phyloP scores from a whole-genome alignment of 2,797 vertebrate species.

The Garrulus glandarius region DNA sequence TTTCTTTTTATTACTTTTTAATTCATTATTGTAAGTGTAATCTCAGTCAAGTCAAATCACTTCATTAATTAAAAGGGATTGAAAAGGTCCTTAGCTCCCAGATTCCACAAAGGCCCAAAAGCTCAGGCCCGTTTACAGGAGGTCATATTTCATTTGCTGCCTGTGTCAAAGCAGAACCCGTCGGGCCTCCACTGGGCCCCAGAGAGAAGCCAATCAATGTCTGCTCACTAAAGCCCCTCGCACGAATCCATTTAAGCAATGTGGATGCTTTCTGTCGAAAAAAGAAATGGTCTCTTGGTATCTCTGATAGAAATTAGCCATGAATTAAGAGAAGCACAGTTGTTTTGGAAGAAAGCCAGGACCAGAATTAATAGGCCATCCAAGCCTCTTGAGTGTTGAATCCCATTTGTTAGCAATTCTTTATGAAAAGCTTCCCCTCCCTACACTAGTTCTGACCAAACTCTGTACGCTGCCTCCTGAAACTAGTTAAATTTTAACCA shows the following conservation, averaged over 20 bases:
- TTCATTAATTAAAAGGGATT: slow-evolving; percentile 94
- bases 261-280: slow-evolving; percentile 88
- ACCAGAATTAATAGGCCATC: slow-evolving; percentile 94
- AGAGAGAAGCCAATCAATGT: slow-evolving; percentile 92
- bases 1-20: slow-evolving; percentile 67
- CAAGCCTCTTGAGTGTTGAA: slow-evolving; percentile 91
- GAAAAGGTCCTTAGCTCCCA: slow-evolving; percentile 86
- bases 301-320: slow-evolving; percentile 94
- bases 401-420: slow-evolving; percentile 89
- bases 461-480: slow-evolving; percentile 71
- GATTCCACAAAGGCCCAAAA: slow-evolving; percentile 83
- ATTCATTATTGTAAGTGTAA: slow-evolving; percentile 83
- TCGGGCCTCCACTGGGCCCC: slow-evolving; percentile 71
- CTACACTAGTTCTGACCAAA: slow-evolving; percentile 75
- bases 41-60: slow-evolving; percentile 84
- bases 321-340: slow-evolving; percentile 91
- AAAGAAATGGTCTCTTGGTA: slow-evolving; percentile 87
- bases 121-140: slow-evolving; percentile 88
- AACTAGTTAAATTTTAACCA: slow-evolving; percentile 80
- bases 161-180: slow-evolving; percentile 86
- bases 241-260: slow-evolving; percentile 90
- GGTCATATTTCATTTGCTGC: slow-evolving; percentile 94
- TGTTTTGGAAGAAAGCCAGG: slow-evolving; percentile 89
- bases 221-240: slow-evolving; percentile 82
- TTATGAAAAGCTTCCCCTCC: slow-evolving; percentile 85